Conservation (phyloP, 2,113 vertebrate species). For the Sitta europaea region DNA sequence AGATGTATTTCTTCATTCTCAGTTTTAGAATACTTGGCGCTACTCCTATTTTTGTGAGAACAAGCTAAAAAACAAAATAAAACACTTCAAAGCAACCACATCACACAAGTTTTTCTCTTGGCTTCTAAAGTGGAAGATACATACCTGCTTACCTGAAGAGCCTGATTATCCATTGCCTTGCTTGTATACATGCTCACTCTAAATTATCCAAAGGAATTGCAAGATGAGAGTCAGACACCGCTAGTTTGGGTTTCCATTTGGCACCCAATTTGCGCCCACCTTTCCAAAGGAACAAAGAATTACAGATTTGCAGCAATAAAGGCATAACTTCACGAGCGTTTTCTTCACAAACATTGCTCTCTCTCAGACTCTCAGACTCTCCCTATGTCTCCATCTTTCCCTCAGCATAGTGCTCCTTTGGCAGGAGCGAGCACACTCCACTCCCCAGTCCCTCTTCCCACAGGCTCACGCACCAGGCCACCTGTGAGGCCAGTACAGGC, state of each 20-base stretch:
- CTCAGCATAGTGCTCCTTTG: fast-evolving
- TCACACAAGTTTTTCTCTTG: not conserved
- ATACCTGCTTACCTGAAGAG: not conserved
- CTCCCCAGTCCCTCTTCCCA: not conserved
- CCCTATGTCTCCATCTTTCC: not conserved
- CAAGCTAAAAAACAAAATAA: not conserved
- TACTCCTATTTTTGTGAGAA: not conserved
- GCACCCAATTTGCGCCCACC: not conserved
- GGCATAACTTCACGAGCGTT: fast-evolving
- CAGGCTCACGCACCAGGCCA: not conserved
- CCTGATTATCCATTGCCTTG: not conserved
- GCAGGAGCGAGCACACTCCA: not conserved
- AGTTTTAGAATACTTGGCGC: not conserved
- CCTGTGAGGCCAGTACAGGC: fast-evolving
- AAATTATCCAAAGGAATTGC: not conserved
- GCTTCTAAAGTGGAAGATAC: not conserved
- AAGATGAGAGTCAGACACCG: not conserved
- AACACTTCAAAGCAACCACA: conserved; percentile 28
- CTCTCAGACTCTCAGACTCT: not conserved
- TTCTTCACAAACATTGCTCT: not conserved
- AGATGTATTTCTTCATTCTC: not conserved
- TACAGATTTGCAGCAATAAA: not conserved
- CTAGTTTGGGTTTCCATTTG: not conserved
- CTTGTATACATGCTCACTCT: not conserved
- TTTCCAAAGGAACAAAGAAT: not conserved